Base-by-base conservation (phyloP, 92 coral and sea anemone genomes). In the Pocillopora grandis region DNA sequence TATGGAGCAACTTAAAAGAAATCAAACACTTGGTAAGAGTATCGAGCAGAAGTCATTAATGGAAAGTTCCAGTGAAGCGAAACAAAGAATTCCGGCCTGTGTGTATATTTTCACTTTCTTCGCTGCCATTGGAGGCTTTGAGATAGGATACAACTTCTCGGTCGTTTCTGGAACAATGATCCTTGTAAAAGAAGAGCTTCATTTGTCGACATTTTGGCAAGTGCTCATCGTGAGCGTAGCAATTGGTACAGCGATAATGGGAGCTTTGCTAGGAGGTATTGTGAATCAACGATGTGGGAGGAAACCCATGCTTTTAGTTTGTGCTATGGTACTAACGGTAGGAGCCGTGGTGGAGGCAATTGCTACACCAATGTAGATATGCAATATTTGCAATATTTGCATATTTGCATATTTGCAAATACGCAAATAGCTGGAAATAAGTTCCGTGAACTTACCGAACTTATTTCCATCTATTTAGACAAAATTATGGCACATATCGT, bases 141-240 rank as follows among this genome's bases (percentile, higher is more conserved):
- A 27, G 31, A 27, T 27, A 27, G 31, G 31, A 27, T 27, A 27
- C 31, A 27, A 27, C 31, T 27, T 27, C 31, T 27, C 31, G 31
- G 99, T 96, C 11, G 87, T 96, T 1, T 96, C 99, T 9, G 99
- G 99, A 36, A 97, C 99, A 14, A 87, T 96, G 94, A 83, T 96
- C 19, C 89, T 90, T 8, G 81, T 96, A 8, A 87, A 80, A 62
- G 75, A 91, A 62, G 93, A 90, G 81, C 94, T 96, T 67, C 91
- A 73, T 0, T 82, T 96, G 72, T 82, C 88, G 2, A 77, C 84
- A 15, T 77, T 92, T 18, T 94, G 95, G 99, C 96, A 96, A 58
- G 99, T 94, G 79, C 83, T 96, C 48, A 87, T 96, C 0, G 99
- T 96, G 0, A 94, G 99, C 37, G 89, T 72, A 0, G 94, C 99